phyloP scores from a whole-genome alignment of 2,113 vertebrate species.

The Syngnathus scovelli region DNA sequence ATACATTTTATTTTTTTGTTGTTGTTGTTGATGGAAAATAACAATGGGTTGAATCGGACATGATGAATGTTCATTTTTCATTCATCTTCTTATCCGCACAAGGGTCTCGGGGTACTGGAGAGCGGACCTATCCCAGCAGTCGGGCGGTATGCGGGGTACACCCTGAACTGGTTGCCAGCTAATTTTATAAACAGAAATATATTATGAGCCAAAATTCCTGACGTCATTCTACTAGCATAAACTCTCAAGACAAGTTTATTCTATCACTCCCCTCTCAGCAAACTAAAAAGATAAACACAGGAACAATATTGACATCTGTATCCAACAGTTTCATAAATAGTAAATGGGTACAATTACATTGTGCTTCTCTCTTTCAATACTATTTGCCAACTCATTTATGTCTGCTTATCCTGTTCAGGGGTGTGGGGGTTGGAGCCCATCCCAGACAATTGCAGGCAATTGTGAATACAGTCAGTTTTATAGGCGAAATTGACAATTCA shows the following conservation, averaged over 20 bases:
- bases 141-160: too few relatives aligned
- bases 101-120: too few relatives aligned
- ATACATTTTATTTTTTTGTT: constrained; percentile 20
- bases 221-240: neutral
- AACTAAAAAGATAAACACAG: constrained; percentile 13
- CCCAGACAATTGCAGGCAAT: neutral
- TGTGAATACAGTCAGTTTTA: neutral
- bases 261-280: neutral
- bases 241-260: constrained; percentile 1
- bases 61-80: neutral
- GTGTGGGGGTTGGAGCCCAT: neutral
- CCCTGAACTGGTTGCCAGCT: too few relatives aligned
- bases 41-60: constrained; percentile 8
- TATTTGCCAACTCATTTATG: neutral
- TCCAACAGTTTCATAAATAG: neutral
- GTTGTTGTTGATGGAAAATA: constrained; percentile 20
- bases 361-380: neutral
- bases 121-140: too few relatives aligned
- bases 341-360: neutral
- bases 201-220: constrained; percentile 2
- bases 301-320: neutral
- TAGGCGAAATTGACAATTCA: too few relatives aligned
- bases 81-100: too few relatives aligned
- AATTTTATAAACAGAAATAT: neutral
- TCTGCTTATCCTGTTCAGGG: neutral